Evolutionary conservation across 2,113 vertebrate genomes (phyloP).

Genomic region (Stercorarius parasiticus): DNA sequence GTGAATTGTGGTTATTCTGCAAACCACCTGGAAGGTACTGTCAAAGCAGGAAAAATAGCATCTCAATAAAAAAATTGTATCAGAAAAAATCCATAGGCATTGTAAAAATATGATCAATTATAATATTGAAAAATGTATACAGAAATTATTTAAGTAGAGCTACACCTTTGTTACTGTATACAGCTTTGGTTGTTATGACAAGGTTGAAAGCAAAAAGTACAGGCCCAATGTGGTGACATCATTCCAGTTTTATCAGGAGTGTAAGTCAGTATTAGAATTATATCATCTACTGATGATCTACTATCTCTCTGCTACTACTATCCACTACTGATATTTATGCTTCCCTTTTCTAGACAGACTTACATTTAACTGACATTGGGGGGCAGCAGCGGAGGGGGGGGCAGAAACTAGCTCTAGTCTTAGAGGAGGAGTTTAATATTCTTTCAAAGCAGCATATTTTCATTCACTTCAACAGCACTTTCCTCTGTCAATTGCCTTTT

Average conservation of each 20-base stretch:
- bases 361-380: not conserved
- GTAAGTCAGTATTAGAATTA: not conserved
- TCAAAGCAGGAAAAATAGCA: not conserved
- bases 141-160: not conserved
- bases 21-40: not conserved
- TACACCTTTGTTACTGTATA: not conserved
- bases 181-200: not conserved
- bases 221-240: not conserved
- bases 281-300: not conserved
- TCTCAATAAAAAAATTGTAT: not conserved
- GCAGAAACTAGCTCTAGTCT: not conserved
- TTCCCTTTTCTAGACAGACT: not conserved
- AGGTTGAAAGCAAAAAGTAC: not conserved
- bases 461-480: not conserved
- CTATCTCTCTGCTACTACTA: not conserved
- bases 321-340: not conserved
- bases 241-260: not conserved
- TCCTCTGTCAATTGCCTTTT: not conserved
- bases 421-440: not conserved
- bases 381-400: not conserved
- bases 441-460: not conserved
- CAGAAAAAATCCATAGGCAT: not conserved
- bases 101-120: not conserved
- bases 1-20: not conserved
- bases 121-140: not conserved